Evolutionary conservation across 2,797 vertebrate species (phyloP).

Genomic region (Arnoldichthys spilopterus): DNA sequence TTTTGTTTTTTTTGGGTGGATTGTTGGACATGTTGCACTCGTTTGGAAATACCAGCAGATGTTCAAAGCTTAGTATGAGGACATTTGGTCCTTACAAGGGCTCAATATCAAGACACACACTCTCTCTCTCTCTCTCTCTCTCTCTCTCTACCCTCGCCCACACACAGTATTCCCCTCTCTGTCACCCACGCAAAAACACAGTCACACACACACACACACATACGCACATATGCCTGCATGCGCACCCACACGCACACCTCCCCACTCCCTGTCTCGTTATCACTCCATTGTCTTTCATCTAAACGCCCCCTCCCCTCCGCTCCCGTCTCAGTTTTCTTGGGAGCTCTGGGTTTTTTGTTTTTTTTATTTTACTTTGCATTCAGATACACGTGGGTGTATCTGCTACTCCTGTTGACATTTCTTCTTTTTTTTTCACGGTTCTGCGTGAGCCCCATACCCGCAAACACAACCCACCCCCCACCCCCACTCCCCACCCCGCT

Average conservation of each 20-base stretch:
- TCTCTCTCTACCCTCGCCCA: conserved; percentile 30
- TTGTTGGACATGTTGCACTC: too few relatives aligned
- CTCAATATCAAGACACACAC: too few relatives aligned
- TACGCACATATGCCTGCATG: not conserved
- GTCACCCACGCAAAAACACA: conserved; percentile 18
- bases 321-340: conserved; percentile 41
- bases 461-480: conserved; percentile 39
- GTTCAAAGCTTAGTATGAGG: too few relatives aligned
- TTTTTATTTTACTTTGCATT: conserved; percentile 55
- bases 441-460: conserved; percentile 9
- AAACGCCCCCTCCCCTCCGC: conserved; percentile 28
- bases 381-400: conserved; percentile 45
- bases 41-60: too few relatives aligned
- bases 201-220: not conserved
- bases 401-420: conserved; percentile 39
- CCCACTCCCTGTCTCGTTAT: conserved; percentile 48
- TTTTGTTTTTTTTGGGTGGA: too few relatives aligned
- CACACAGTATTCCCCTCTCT: conserved; percentile 31
- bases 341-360: conserved; percentile 39
- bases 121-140: conserved; percentile 29
- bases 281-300: conserved; percentile 56
- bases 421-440: conserved; percentile 36
- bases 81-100: too few relatives aligned
- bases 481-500: conserved; percentile 5
- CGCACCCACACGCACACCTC: conserved; percentile 13